These are phyloP conservation scores for Gila robusta DNA, from an alignment of 2,797 vertebrate genomes.

Conservation along the genomic window DNA sequence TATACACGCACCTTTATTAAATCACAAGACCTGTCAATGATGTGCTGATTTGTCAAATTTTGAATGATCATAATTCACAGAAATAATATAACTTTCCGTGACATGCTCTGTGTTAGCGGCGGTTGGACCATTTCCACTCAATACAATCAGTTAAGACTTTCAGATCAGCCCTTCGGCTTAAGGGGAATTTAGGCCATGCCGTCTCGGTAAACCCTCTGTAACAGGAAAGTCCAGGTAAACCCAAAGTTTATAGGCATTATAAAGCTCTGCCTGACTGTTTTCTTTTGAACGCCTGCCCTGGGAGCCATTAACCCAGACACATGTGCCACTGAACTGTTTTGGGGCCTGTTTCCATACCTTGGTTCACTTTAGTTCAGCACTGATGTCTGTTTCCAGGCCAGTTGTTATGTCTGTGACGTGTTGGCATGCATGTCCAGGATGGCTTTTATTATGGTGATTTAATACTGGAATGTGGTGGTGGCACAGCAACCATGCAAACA, in stretches of 20 bases:
- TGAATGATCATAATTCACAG: background rate
- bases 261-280: slow-evolving; percentile 38
- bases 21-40: background rate
- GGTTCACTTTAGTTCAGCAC: slow-evolving; percentile 14
- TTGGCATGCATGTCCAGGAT: slow-evolving; percentile 33
- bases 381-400: slow-evolving; percentile 45
- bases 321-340: slow-evolving; percentile 51
- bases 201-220: slow-evolving; percentile 34
- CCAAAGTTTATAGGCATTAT: slow-evolving; percentile 43
- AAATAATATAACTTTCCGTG: background rate
- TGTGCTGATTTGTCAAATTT: background rate
- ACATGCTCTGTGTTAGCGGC: background rate
- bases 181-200: slow-evolving; percentile 48
- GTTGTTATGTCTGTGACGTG: slow-evolving; percentile 49
- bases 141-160: slow-evolving; percentile 32
- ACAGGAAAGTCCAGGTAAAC: slow-evolving; percentile 46
- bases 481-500: slow-evolving; percentile 51
- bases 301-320: slow-evolving; percentile 44
- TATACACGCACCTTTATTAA: background rate
- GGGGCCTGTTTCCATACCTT: slow-evolving; percentile 56
- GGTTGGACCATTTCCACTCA: background rate
- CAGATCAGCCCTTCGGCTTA: slow-evolving; percentile 41
- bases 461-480: slow-evolving; percentile 34
- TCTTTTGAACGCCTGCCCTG: slow-evolving; percentile 25
- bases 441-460: slow-evolving; percentile 56